Conservation (phyloP, 1,140 invertebrate genomes). For the Pseudachorutes palmiensis region DNA sequence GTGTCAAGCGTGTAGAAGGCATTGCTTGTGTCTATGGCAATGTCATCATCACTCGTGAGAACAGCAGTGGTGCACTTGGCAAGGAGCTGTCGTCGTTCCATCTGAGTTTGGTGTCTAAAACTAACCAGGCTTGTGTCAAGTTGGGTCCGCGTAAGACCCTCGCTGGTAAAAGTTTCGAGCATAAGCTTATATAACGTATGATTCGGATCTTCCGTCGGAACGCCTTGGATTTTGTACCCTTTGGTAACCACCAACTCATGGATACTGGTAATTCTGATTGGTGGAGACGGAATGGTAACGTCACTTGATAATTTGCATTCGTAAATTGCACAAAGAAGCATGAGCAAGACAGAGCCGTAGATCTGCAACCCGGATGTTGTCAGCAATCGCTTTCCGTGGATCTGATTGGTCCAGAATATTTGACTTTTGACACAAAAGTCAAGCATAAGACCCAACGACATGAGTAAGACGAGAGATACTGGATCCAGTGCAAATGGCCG, state of each 20-base stretch:
- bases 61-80: not conserved
- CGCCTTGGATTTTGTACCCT: not conserved
- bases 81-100: not conserved
- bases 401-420: not conserved
- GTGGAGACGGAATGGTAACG: not conserved
- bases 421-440: not conserved
- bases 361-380: not conserved
- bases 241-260: not conserved
- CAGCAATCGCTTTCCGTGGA: not conserved
- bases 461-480: not conserved
- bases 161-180: not conserved
- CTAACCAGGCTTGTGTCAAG: not conserved
- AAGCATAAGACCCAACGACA: not conserved
- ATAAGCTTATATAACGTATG: not conserved
- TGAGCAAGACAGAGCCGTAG: not conserved
- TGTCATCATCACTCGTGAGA: not conserved
- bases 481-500: not conserved
- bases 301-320: not conserved
- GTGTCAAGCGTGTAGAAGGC: not conserved
- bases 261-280: not conserved
- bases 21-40: not conserved
- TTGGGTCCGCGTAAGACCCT: not conserved
- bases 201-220: not conserved
- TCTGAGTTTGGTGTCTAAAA: not conserved
- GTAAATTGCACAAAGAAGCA: not conserved